phyloP scores from a whole-genome alignment of 2,113 vertebrate species.

The Coptodon rendalli region DNA sequence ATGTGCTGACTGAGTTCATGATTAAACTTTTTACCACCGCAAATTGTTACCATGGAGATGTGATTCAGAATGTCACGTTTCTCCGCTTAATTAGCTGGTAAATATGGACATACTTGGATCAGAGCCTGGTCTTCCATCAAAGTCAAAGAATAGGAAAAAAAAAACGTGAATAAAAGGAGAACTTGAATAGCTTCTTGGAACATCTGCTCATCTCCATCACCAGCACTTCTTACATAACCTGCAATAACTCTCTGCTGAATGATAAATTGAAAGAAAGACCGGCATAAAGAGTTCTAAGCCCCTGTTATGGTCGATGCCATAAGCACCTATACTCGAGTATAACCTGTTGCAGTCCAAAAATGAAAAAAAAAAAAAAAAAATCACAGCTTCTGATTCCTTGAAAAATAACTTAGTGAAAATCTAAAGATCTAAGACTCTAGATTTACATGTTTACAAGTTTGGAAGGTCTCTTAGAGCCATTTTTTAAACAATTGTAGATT shows the following conservation, averaged over 20 bases:
- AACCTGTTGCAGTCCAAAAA: not conserved
- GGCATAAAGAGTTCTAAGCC: not conserved
- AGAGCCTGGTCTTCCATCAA: not conserved
- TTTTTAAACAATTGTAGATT: not conserved
- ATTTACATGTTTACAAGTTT: not conserved
- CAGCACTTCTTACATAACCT: not conserved
- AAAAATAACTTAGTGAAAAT: not conserved
- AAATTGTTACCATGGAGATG: constrained; percentile 37
- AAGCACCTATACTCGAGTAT: not conserved
- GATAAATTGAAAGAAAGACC: not conserved
- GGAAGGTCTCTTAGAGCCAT: not conserved
- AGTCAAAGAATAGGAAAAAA: not conserved
- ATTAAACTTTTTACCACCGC: constrained; percentile 1
- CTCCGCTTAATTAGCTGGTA: not conserved
- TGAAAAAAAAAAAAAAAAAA: not conserved
- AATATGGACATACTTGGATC: not conserved
- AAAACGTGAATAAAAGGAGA: not conserved
- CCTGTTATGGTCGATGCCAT: not conserved
- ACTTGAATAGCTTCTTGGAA: not conserved
- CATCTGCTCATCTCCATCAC: not conserved
- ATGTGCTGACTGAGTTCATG: not conserved
- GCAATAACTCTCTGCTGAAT: not conserved
- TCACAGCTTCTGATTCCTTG: not conserved
- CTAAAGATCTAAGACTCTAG: not conserved
- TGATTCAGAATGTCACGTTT: not conserved